Evolutionary conservation across 2,797 vertebrate genomes (phyloP).

Genomic region (Miichthys miiuy): DNA sequence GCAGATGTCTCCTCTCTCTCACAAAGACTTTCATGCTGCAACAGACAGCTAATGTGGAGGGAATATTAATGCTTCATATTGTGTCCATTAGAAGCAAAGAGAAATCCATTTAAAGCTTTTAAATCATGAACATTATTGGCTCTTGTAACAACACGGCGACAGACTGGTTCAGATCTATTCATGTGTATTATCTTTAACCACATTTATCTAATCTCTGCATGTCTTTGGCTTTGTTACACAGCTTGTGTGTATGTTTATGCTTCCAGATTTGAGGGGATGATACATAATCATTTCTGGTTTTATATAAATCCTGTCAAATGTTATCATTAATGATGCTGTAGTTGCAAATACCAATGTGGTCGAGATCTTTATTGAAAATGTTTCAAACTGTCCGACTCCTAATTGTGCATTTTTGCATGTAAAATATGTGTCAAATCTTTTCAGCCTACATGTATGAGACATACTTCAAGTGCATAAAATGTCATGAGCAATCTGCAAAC

Average conservation of each 20-base stretch:
- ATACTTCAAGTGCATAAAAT: not conserved
- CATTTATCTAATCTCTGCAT: not conserved
- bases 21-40: constrained; percentile 4
- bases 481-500: not conserved
- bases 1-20: constrained; percentile 17
- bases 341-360: not conserved
- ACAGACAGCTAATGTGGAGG: not conserved
- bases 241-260: not conserved
- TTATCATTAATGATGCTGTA: not conserved
- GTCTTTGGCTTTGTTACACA: not conserved
- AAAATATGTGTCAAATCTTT: not conserved
- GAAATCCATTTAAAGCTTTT: constrained; percentile 13
- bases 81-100: not conserved
- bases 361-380: not conserved
- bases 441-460: not conserved
- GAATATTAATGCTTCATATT: constrained; percentile 7
- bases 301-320: not conserved
- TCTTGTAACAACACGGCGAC: not conserved
- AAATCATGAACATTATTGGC: not conserved
- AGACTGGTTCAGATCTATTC: not conserved
- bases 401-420: not conserved
- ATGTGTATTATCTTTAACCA: not conserved
- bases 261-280: not conserved
- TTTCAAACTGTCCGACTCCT: not conserved
- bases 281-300: not conserved